Percentiles rank a stretch among this genome's conserved stretches.
Evolutionary conservation across 2,888 invertebrate species (phyloP).

Genomic region (Mesorhabditis belari): DNA sequence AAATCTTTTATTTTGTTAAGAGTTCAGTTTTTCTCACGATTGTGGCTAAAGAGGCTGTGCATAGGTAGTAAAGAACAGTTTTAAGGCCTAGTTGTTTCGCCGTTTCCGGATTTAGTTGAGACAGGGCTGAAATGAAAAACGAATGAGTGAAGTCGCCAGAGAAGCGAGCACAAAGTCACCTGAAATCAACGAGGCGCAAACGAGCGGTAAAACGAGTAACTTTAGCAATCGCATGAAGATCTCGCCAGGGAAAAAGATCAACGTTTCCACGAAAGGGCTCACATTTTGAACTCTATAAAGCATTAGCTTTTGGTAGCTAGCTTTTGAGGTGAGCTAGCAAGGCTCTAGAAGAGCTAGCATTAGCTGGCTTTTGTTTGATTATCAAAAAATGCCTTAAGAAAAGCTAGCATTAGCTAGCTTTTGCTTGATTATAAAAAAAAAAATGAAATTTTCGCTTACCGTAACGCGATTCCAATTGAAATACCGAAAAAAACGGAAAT

Average conservation of each 20-base stretch:
- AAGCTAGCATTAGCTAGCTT: background rate
- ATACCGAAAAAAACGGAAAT: background rate
- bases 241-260: background rate
- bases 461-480: background rate
- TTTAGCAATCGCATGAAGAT: background rate
- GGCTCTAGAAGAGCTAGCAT: background rate
- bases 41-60: background rate
- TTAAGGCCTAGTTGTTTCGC: background rate
- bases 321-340: too few species aligned
- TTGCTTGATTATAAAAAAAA: rapidly evolving
- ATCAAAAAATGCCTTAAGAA: background rate
- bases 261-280: background rate
- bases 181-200: background rate
- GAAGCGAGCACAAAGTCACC: too few species aligned
- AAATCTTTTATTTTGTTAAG: background rate
- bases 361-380: background rate
- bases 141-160: too few species aligned
- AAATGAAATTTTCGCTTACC: too few species aligned
- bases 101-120: background rate
- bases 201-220: background rate
- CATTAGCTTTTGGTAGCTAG: too few species aligned
- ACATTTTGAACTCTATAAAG: too few species aligned
- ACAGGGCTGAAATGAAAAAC: too few species aligned
- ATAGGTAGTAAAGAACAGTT: background rate
- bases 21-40: background rate